Evolutionary conservation across 2,888 invertebrate genomes (phyloP), one percentile per base, ranked within the genome.

Genomic region (Eueremaeus valkanovi): DNA sequence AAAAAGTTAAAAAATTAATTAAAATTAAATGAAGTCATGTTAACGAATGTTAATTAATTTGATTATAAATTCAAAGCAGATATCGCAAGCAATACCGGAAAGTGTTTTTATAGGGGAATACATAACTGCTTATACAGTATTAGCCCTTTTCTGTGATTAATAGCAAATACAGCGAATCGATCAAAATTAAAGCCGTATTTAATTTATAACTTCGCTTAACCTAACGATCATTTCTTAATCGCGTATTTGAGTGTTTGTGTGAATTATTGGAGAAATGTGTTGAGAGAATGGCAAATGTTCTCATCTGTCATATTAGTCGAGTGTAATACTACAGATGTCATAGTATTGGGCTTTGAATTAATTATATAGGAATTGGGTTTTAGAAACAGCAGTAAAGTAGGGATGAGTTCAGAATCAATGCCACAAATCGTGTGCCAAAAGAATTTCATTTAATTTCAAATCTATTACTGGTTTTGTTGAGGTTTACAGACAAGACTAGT

Each of bases 241-340:
- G 63, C 33, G n/a, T 33, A 36, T 63, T 33, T 63, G 63, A 63
- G 63, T 63, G 36, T 63, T 55, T 63, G 36, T 63, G 63, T 63
- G 33, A 33, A 33, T 24, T 55, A 21, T 55, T 21, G 9, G n/a
- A 24, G n/a, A n/a, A n/a, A n/a, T n/a, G n/a, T 3, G 55, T 18
- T 24, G 3, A 3, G 63, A n/a, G 33, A 63, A 63, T 13, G 36
- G 33, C 33, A 63, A 63, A 63, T 33, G 36, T 63, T 63, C 33
- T 63, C 63, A 33, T 63, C 33, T 63, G 33, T 33, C 36, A 36
- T 18, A 63, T 63, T 63, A 33, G 33, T 63, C 36, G 31, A 16
- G 8, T 55, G 3, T 24, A 55, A 55, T 51, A 24, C 24, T 21
- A 27, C 9, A 55, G 16, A 16, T 45, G n/a, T n/a, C n/a, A n/a